phyloP scores from a whole-genome alignment of 2,888 invertebrate genomes.

The Drosophila colorata region DNA sequence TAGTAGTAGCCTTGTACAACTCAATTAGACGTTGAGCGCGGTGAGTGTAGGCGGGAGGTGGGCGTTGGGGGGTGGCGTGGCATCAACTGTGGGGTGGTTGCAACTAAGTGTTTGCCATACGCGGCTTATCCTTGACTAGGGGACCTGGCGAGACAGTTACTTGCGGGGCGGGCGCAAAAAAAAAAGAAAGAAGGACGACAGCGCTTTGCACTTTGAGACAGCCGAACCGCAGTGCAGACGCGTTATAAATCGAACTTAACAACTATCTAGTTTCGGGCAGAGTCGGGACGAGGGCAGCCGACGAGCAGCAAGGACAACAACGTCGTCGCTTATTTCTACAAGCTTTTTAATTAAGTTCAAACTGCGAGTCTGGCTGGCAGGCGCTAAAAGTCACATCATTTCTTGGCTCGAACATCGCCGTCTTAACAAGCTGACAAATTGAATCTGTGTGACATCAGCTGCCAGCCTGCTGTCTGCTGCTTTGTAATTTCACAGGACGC shows the following conservation, averaged over 20 bases:
- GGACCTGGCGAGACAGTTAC: conserved; percentile 9
- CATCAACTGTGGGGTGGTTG: no score
- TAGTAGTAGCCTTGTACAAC: conserved; percentile 83
- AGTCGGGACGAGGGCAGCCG: conserved; percentile 23
- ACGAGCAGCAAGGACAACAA: conserved; percentile 17
- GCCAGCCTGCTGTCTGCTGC: conserved; percentile 35
- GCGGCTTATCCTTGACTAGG: conserved; percentile 38
- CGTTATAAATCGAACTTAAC: conserved; percentile 79
- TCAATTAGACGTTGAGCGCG: conserved; percentile 77
- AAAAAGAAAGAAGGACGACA: conserved; percentile 41
- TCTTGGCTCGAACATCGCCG: conserved; percentile 32
- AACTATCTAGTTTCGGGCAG: conserved; percentile 49
- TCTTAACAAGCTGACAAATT: conserved; percentile 74
- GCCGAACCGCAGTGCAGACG: conserved; percentile 71
- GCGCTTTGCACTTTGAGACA: conserved; percentile 78
- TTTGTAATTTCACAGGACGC: conserved; percentile 61
- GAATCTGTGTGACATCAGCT: conserved; percentile 72
- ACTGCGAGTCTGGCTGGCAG: conserved; percentile 57
- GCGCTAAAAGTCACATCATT: conserved; percentile 79
- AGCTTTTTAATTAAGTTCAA: conserved; percentile 83
- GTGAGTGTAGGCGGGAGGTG: conserved; percentile 1
- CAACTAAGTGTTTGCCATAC: conserved; percentile 64
- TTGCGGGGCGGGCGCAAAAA: neutral
- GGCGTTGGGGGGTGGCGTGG: neutral
- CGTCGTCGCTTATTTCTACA: conserved; percentile 67